A percentile compares a stretch with the other conserved stretches of the same genome.
phyloP scores from a whole-genome alignment of 2,888 invertebrate species.

The Escarpia spicata region DNA sequence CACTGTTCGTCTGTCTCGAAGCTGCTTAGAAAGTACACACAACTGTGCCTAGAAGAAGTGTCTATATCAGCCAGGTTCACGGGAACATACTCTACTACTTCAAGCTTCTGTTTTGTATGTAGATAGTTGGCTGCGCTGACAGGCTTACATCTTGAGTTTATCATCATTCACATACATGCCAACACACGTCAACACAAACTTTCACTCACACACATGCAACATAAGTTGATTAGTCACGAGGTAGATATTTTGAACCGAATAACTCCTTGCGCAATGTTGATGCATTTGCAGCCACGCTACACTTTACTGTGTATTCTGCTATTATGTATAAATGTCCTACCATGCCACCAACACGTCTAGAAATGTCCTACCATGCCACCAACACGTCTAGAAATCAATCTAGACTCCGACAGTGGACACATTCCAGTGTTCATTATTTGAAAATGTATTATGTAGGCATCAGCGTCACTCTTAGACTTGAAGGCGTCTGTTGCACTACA shows the following conservation, averaged over 20 bases:
- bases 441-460: constrained; percentile 12
- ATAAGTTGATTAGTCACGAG: neutral
- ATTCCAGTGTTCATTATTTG: neutral
- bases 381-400: neutral
- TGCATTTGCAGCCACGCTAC: neutral
- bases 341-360: neutral
- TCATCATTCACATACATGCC: neutral
- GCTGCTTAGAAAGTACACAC: too few relatives aligned
- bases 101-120: neutral
- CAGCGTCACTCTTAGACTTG: neutral
- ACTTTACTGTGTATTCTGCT: constrained; percentile 3
- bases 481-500: neutral
- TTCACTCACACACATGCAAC: neutral
- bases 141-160: neutral
- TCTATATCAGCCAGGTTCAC: too few relatives aligned
- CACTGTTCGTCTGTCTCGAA: too few relatives aligned
- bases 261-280: neutral
- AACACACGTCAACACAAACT: neutral
- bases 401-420: neutral
- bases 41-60: neutral
- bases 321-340: neutral
- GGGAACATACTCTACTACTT: neutral
- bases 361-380: neutral
- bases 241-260: neutral
- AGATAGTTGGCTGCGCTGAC: neutral